Conservation (phyloP, 2,888 invertebrate species). For the Agelastica alni region DNA sequence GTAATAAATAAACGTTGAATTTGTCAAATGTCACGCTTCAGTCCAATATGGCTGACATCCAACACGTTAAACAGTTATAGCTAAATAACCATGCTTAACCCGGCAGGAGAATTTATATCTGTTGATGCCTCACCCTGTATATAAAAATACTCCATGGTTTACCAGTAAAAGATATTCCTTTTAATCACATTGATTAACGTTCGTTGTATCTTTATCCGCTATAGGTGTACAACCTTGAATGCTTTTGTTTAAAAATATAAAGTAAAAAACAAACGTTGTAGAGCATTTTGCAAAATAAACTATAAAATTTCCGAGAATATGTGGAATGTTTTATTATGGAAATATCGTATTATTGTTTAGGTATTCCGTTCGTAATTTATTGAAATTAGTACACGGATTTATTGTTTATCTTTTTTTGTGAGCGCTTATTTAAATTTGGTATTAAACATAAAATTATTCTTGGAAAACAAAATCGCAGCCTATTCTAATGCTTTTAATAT, state of each 20-base stretch:
- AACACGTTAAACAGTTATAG: too few relatives aligned
- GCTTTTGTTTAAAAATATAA: conserved; percentile 12
- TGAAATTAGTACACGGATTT: conserved; percentile 12
- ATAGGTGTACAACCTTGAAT: conserved; percentile 16
- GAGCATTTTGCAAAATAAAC: conserved; percentile 18
- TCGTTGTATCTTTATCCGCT: too few relatives aligned
- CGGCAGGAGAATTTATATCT: too few relatives aligned
- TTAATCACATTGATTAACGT: too few relatives aligned
- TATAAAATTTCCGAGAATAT: conserved; percentile 23
- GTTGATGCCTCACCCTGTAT: too few relatives aligned
- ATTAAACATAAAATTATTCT: neutral
- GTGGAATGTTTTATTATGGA: conserved; percentile 19
- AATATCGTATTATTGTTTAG: conserved; percentile 17
- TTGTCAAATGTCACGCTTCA: too few relatives aligned
- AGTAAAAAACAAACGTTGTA: conserved; percentile 12
- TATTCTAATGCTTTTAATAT: neutral
- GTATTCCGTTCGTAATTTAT: conserved; percentile 20
- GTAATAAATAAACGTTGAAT: too few relatives aligned
- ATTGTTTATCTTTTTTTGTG: conserved; percentile 1
- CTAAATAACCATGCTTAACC: too few relatives aligned
- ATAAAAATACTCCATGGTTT: too few relatives aligned
- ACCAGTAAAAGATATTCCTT: too few relatives aligned
- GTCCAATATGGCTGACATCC: too few relatives aligned
- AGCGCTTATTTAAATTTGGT: neutral
- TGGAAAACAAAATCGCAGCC: neutral